phyloP scores from a whole-genome alignment of 1,140 invertebrate genomes.

The Neocloeon triangulifer region DNA sequence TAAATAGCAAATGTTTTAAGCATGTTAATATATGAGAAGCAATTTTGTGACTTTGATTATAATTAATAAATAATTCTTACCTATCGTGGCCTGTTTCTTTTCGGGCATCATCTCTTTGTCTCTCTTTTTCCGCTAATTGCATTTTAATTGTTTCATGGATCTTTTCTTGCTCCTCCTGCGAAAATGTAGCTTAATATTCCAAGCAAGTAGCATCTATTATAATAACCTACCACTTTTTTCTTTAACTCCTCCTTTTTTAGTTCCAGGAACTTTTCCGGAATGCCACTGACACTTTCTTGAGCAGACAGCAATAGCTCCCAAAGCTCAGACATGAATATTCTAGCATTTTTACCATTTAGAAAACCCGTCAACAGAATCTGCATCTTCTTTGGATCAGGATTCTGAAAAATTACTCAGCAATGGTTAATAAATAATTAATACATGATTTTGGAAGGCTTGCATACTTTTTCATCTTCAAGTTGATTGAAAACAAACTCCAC shows the following conservation, averaged over 20 bases:
- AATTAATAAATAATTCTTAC: too few species aligned
- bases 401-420: too few species aligned
- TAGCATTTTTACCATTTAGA: slow-evolving; percentile 91
- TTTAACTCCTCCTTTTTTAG: slow-evolving; percentile 94
- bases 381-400: slow-evolving; percentile 93
- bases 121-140: slow-evolving; percentile 19
- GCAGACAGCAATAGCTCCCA: slow-evolving; percentile 91
- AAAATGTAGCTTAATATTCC: slow-evolving; percentile 7
- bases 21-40: too few species aligned
- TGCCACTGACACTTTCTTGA: slow-evolving; percentile 82
- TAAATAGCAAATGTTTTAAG: too few species aligned
- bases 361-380: slow-evolving; percentile 99
- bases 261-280: slow-evolving; percentile 79
- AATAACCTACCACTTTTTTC: slow-evolving; percentile 38
- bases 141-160: slow-evolving; percentile 31
- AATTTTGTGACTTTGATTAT: too few species aligned
- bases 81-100: slow-evolving; percentile 22
- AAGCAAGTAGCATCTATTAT: slow-evolving; percentile 1
- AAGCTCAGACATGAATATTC: slow-evolving; percentile 90
- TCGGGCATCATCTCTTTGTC: slow-evolving; percentile 22
- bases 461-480: slow-evolving; percentile 73
- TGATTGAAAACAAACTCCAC: slow-evolving; percentile 98
- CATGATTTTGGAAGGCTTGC: too few species aligned
- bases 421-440: too few species aligned
- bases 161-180: slow-evolving; percentile 46